Conservation (phyloP, 2,888 invertebrate genomes). For the Agrotis puta region DNA sequence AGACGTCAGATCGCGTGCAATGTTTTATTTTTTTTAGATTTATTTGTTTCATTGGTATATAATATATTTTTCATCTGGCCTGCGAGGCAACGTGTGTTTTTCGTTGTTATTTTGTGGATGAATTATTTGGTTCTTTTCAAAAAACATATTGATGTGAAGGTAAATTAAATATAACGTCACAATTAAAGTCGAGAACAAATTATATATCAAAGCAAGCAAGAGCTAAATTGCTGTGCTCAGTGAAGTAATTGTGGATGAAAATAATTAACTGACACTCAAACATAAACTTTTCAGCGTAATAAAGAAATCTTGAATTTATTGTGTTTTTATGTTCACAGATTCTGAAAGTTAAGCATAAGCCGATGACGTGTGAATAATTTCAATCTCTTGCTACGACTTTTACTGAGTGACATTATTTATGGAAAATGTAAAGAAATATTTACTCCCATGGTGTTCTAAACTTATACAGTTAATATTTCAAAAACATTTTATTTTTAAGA, state of each 20-base stretch:
- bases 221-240: background rate
- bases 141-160: background rate
- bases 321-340: background rate
- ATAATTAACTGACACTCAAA: background rate
- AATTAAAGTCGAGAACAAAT: background rate
- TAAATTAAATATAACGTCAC: conserved; percentile 6
- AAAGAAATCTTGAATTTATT: background rate
- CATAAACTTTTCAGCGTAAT: background rate
- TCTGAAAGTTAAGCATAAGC: background rate
- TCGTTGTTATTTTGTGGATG: conserved; percentile 7
- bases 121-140: background rate
- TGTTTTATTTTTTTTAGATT: conserved; percentile 22
- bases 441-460: background rate
- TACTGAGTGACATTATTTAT: background rate
- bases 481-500: background rate
- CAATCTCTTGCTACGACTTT: background rate
- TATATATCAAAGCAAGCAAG: background rate
- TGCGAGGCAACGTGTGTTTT: background rate
- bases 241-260: background rate
- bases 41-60: conserved; percentile 3
- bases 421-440: background rate
- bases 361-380: background rate
- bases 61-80: background rate
- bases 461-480: too few species aligned
- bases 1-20: conserved; percentile 16